Base-by-base conservation (phyloP, 2,888 invertebrate species). In the Chymomyza caudatula region DNA sequence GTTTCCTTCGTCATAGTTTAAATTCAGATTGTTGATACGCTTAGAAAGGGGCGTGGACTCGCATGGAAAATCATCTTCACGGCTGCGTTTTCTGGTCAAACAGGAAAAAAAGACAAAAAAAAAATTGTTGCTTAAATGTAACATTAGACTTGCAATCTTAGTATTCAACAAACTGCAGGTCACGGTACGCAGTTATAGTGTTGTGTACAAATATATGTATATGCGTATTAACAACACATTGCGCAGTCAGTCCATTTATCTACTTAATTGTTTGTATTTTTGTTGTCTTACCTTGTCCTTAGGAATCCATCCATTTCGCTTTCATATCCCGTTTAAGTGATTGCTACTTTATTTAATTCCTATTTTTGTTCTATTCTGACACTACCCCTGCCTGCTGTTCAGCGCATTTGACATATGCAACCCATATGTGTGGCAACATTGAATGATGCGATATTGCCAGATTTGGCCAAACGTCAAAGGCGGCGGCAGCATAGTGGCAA, bases 21-120 rank as follows among this genome's bases (percentile, higher is more conserved):
- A 94, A 87, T 96, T 96, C 59, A 97, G 92, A 91, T 96, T 96
- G 89, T 97, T 97, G 81, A 97, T 97, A 86, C 97, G 92, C 90
- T 97, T 97, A 13, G 96, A 96, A 60, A 97, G 91, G 60, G 97
- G 97, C 92, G 95, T 94, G 84, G 96, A 88, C 47, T 89, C 96
- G 87, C 96, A 96, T 72, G 93, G 92, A 22, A 81, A 66, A 77
- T 96, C 96, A 85, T 96, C 95, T 87, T 94, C 94, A 67, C 95
- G 92, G 57, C 93, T 92, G 76, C 96, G 92, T 92, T 96, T 96
- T 87, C 96, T 47, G 17, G 55, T 19, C 11, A 13, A 51, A 29
- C 4, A 43, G 25, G 5, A n/a, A 13, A 37, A n/a, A 47, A 23
- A 15, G 2, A 29, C 11, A n/a, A 54, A 6, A 54, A n/a, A n/a